phyloP scores from a whole-genome alignment of 2,888 invertebrate species.

The Drosophila peninsularis region DNA sequence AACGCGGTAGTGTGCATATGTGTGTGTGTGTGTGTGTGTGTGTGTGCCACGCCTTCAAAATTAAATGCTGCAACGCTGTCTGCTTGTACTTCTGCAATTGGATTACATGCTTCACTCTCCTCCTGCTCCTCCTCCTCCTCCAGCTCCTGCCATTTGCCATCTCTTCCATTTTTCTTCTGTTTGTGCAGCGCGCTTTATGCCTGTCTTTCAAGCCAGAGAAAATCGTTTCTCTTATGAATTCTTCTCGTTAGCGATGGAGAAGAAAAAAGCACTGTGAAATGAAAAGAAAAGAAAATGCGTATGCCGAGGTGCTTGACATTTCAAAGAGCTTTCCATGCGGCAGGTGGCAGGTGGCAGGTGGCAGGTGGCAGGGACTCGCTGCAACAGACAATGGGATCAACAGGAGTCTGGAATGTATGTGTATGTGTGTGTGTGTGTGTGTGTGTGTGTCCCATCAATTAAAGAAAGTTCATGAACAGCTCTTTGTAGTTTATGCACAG shows the following conservation, averaged over 20 bases:
- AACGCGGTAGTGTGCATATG: slow-evolving; percentile 1
- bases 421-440: not conserved
- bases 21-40: slow-evolving; percentile 7
- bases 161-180: slow-evolving; percentile 28
- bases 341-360: not conserved
- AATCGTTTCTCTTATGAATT: slow-evolving; percentile 59
- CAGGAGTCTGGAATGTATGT: slow-evolving; percentile 3
- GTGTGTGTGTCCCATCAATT: slow-evolving; percentile 25
- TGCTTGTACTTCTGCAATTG: slow-evolving; percentile 65
- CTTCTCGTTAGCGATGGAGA: slow-evolving; percentile 49
- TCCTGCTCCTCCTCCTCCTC: slow-evolving; percentile 22
- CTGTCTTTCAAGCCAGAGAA: slow-evolving; percentile 20
- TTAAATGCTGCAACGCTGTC: slow-evolving; percentile 60
- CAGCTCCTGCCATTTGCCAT: slow-evolving; percentile 22
- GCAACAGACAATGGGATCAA: slow-evolving; percentile 33
- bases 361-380: slow-evolving; percentile 3
- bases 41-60: slow-evolving; percentile 61
- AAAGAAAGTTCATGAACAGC: slow-evolving; percentile 22
- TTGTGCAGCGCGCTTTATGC: slow-evolving; percentile 32
- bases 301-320: slow-evolving; percentile 39
- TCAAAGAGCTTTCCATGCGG: slow-evolving; percentile 19
- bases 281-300: slow-evolving; percentile 33
- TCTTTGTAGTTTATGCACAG: slow-evolving; percentile 1
- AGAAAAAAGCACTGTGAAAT: not conserved
- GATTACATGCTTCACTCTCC: slow-evolving; percentile 59